Percentiles rank a stretch among this genome's conserved stretches.
Evolutionary conservation across 1,140 invertebrate species (phyloP).

Genomic region (Muscidifurax raptorellus): DNA sequence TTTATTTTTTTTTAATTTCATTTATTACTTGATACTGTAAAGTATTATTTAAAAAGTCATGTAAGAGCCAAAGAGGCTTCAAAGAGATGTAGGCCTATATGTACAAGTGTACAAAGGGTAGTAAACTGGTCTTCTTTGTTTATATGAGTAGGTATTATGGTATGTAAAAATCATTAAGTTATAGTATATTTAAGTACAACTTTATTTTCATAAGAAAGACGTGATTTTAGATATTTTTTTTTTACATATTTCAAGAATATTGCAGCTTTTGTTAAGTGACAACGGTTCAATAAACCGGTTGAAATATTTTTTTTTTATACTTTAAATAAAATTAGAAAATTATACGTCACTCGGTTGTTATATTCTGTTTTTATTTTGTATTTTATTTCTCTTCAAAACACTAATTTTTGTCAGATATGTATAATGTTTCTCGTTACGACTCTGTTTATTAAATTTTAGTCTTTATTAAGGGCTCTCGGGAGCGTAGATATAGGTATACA

Average conservation of each 20-base stretch:
- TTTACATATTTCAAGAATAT: neutral
- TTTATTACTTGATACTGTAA: neutral
- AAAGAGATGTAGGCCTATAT: neutral
- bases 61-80: neutral
- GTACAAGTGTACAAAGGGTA: neutral
- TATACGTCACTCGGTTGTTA: too few species aligned
- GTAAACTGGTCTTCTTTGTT: neutral
- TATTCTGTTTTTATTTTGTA: too few species aligned
- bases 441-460: too few species aligned
- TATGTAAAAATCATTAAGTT: too few species aligned
- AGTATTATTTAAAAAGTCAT: neutral
- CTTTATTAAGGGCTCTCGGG: too few species aligned
- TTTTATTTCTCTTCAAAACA: too few species aligned
- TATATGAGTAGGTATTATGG: neutral
- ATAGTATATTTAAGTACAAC: neutral
- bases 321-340: too few species aligned
- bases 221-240: neutral
- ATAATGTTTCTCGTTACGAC: too few species aligned
- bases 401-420: too few species aligned
- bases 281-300: neutral
- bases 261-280: neutral
- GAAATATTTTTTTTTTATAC: neutral
- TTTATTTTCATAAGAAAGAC: neutral
- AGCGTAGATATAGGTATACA: too few species aligned
- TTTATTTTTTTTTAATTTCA: constrained; percentile 12